A percentile compares a stretch with the other conserved stretches of the same genome.
These are phyloP conservation scores for Porites divaricata DNA, from an alignment of 92 coral and sea anemone species.

Conservation along the genomic window DNA sequence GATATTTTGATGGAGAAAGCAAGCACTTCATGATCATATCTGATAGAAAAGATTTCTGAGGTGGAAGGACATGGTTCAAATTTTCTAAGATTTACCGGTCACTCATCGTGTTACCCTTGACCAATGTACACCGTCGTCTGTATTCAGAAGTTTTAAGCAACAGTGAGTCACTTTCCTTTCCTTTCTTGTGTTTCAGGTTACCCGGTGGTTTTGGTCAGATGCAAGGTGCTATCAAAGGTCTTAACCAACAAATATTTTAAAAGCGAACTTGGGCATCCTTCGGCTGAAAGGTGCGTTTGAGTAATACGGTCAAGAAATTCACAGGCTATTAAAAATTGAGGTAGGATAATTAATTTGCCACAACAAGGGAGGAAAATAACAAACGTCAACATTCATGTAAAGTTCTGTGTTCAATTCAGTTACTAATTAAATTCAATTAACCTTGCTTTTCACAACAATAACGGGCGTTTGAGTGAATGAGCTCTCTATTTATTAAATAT, in stretches of 20 bases:
- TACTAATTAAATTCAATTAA: not conserved
- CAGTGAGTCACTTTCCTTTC: conserved; percentile 42
- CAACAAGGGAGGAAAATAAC: not conserved
- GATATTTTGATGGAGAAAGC: conserved; percentile 3
- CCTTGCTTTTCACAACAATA: not conserved
- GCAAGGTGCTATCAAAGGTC: not conserved
- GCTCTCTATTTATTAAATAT: not conserved
- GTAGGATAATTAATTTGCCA: not conserved
- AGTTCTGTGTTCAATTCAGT: not conserved
- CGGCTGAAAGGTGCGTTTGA: not conserved
- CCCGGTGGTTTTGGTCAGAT: not conserved
- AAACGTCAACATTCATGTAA: not conserved
- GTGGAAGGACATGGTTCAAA: not conserved
- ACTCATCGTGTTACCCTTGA: not conserved
- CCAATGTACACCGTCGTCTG: not conserved
- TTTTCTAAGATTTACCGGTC: not conserved
- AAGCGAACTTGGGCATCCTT: not conserved
- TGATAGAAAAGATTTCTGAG: not conserved
- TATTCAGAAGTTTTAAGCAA: not conserved
- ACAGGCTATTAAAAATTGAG: not conserved
- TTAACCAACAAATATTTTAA: not conserved
- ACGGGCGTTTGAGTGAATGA: not conserved
- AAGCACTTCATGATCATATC: not conserved
- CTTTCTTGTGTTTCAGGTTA: conserved; percentile 18
- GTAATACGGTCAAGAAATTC: not conserved